A percentile compares a stretch with the other conserved stretches of the same genome.
phyloP scores from a whole-genome alignment of 2,113 vertebrate genomes.

The Gracilinanus agilis region DNA sequence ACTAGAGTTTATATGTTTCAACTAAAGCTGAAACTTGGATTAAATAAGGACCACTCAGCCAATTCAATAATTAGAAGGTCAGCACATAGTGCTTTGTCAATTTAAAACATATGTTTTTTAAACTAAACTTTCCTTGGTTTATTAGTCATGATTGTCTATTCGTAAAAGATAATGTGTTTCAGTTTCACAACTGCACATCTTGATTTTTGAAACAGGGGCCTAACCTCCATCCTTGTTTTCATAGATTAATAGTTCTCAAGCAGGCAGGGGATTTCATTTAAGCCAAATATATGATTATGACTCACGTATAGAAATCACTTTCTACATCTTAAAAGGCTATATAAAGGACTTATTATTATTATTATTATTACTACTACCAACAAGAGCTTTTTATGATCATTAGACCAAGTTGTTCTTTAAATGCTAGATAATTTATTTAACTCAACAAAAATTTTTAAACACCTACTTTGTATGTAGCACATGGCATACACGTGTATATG shows the following conservation, averaged over 20 bases:
- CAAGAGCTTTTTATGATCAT: neutral
- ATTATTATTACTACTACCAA: neutral
- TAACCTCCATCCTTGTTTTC: neutral
- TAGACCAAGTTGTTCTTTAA: neutral
- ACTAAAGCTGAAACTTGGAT: neutral
- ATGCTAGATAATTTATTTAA: neutral
- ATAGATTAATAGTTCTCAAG: neutral
- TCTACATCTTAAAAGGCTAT: neutral
- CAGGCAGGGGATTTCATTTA: neutral
- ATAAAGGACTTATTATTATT: neutral
- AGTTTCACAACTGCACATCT: neutral
- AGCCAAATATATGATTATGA: neutral
- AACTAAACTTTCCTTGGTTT: neutral
- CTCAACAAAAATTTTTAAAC: neutral
- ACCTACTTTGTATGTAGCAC: neutral
- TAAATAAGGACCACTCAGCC: conserved; percentile 19
- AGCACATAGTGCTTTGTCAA: neutral
- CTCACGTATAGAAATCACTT: neutral
- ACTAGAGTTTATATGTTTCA: neutral
- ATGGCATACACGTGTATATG: neutral
- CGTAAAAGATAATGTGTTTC: neutral
- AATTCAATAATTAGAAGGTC: neutral
- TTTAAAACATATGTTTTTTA: neutral
- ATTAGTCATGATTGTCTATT: neutral
- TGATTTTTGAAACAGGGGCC: neutral